Base-by-base conservation (phyloP, 2,888 invertebrate species). In the Caenorhabditis angaria region DNA sequence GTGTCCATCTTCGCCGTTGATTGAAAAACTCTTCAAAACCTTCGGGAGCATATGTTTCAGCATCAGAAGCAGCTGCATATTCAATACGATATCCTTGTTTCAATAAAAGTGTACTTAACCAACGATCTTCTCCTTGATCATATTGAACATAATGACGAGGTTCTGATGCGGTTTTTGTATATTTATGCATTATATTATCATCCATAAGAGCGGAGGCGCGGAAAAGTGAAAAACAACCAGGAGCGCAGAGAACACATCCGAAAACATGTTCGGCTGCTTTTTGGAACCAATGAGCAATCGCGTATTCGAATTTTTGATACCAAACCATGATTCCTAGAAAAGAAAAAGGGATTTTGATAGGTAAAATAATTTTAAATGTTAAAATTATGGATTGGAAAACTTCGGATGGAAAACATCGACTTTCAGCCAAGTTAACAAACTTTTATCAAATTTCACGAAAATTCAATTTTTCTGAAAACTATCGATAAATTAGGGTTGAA, bases 261-360 rank as follows among this genome's bases (percentile, higher is more conserved):
- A 94, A 93, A 86, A 93, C 92, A 88, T 94, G 94, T 88, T 94
- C 94, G 0, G 94, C 94, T 10, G 94, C 93, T 88, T 94, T 94
- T 88, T 94, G 94, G 81, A 94, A 90, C 94, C 94, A 94, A 90
- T 94, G 94, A 4, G 94, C 94, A 75, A 94, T 92, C 0, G 94
- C 94, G 87, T 94, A 94, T 88, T 94, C 94, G 87, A 94, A 94
- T 88, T 92, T 92, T 88, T 93, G 93, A 85, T 93, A 93, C 93
- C 93, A 93, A 3, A 93, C 92, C 92, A 93, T 92, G 48, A 93
- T 92, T 59, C 93, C 92, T 41, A 18, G 3, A 41, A 32, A 12
- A 32, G 5, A 5, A 12, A 32, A 12, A 32, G n/a, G n/a, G n/a
- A n/a, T n/a, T n/a, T n/a, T n/a, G n/a, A n/a, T n/a, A n/a, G n/a